A percentile compares a stretch with the other conserved stretches of the same genome.
Conservation (phyloP, 2,888 invertebrate genomes). For the Homarus gammarus region DNA sequence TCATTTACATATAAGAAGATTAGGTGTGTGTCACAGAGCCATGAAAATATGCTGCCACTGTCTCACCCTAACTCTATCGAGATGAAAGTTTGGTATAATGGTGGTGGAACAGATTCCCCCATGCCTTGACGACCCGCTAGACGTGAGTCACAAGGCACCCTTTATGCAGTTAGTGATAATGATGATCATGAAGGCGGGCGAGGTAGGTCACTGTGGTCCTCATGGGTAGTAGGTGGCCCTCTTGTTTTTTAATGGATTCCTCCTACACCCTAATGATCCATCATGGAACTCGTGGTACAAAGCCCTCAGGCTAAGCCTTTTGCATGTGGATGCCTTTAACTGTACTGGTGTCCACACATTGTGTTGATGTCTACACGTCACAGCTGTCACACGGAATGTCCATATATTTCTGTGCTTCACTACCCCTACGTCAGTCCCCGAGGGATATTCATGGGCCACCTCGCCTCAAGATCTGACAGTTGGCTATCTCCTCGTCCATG, state of each 20-base stretch:
- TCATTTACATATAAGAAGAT: not conserved
- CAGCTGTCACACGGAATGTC: not conserved
- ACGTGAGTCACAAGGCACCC: slow-evolving; percentile 18
- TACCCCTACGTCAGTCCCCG: not conserved
- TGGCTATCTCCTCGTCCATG: not conserved
- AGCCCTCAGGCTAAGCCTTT: not conserved
- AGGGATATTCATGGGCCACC: slow-evolving; percentile 4
- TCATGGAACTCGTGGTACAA: slow-evolving; percentile 15
- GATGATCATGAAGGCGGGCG: slow-evolving; percentile 2
- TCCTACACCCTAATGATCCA: not conserved
- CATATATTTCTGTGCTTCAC: slow-evolving; percentile 1
- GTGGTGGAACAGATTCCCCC: not conserved
- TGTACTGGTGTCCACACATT: not conserved
- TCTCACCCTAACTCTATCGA: not conserved
- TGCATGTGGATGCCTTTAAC: not conserved
- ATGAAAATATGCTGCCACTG: not conserved
- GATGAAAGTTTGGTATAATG: not conserved
- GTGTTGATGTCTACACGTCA: not conserved
- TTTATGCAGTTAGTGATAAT: slow-evolving; percentile 31
- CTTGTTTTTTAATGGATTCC: slow-evolving; percentile 12
- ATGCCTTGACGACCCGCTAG: not conserved
- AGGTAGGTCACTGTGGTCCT: slow-evolving; percentile 8
- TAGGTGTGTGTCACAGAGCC: not conserved
- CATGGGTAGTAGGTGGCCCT: not conserved
- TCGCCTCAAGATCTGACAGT: not conserved